phyloP scores from a whole-genome alignment of 2,113 vertebrate species.

The Aspiorhynchus laticeps region DNA sequence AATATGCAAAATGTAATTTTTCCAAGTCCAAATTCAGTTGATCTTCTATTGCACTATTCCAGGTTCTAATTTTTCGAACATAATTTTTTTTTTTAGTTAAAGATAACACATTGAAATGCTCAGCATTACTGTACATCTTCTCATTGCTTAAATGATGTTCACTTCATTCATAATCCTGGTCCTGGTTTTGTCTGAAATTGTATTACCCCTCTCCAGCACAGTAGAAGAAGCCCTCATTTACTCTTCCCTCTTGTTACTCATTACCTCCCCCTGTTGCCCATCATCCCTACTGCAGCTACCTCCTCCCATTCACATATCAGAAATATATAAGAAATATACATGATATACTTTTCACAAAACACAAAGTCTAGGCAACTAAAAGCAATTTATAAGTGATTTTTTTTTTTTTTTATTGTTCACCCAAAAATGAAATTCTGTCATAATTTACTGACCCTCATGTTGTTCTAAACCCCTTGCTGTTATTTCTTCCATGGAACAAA shows the following conservation, averaged over 20 bases:
- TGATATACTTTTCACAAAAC: neutral
- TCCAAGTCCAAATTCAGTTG: neutral
- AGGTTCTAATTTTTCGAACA: neutral
- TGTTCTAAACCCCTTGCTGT: neutral
- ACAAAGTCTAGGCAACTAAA: conserved; percentile 48
- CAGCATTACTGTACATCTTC: neutral
- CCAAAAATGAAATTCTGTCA: neutral
- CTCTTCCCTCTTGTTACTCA: conserved; percentile 28
- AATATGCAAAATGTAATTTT: neutral
- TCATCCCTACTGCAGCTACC: conserved; percentile 3
- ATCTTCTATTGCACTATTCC: neutral
- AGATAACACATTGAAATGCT: neutral
- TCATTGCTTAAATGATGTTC: conserved; percentile 15
- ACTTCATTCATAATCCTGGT: neutral
- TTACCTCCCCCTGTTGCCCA: conserved; percentile 61
- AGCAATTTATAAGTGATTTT: neutral
- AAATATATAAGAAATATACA: neutral
- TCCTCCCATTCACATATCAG: neutral
- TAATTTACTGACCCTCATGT: neutral
- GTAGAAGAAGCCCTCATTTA: neutral
- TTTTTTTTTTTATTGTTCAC: neutral
- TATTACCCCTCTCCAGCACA: neutral
- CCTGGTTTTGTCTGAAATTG: neutral
- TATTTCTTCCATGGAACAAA: neutral
- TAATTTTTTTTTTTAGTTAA: neutral